Conservation (phyloP, 2,113 vertebrate genomes). For the Poeciliopsis turrubarensis region DNA sequence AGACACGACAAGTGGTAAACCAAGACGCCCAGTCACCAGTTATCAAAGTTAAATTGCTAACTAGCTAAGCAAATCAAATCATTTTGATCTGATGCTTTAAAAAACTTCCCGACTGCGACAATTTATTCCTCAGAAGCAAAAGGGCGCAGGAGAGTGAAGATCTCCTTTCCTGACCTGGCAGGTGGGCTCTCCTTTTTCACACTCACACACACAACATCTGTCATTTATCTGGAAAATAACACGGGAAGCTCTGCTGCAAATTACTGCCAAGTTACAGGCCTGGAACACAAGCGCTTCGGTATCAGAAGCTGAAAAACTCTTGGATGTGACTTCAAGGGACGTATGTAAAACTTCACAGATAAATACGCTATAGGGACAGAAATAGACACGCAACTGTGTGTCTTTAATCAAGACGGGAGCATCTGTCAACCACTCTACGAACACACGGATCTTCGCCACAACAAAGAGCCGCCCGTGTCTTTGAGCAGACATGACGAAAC, state of each 20-base stretch:
- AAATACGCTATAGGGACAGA: conserved; percentile 15
- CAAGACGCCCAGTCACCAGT: neutral
- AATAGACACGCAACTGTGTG: conserved; percentile 21
- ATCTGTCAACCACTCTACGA: conserved; percentile 61
- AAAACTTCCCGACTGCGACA: neutral
- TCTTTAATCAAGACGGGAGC: conserved; percentile 64
- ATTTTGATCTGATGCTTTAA: neutral
- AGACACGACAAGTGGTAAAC: neutral
- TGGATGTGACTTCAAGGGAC: neutral
- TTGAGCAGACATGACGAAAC: conserved; percentile 60
- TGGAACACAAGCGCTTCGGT: conserved; percentile 8
- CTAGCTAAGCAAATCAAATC: neutral
- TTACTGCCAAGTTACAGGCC: conserved; percentile 12
- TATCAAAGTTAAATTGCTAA: neutral
- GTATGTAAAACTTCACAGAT: conserved; percentile 6
- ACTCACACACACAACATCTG: conserved; percentile 64
- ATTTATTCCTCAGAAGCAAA: neutral
- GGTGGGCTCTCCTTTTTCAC: conserved; percentile 34
- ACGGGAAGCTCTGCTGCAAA: conserved; percentile 23
- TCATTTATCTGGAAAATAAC: conserved; percentile 41
- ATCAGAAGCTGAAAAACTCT: conserved; percentile 6
- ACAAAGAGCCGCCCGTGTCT: conserved; percentile 29
- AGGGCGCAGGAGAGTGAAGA: conserved; percentile 42
- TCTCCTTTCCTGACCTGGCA: conserved; percentile 61
- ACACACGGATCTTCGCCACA: conserved; percentile 46